phyloP scores from a whole-genome alignment of 2,113 vertebrate species.

The Hippocampus zosterae region DNA sequence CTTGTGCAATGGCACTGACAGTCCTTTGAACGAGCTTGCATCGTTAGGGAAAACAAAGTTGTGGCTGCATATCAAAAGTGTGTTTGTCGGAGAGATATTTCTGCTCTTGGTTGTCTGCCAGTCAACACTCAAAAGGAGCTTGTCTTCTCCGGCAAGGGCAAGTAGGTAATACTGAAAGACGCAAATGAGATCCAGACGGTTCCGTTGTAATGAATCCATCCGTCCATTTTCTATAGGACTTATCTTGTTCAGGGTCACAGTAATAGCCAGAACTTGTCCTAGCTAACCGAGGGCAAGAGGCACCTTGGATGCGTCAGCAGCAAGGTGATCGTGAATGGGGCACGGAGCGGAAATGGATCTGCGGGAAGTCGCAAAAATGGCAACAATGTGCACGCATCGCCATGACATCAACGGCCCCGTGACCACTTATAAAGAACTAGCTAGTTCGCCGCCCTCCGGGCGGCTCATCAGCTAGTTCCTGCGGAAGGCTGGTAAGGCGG shows the following conservation, averaged over 20 bases:
- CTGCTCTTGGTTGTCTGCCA: slow-evolving; percentile 37
- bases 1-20: slow-evolving; percentile 35
- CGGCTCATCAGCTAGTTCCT: no score
- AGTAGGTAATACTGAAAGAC: slow-evolving; percentile 28
- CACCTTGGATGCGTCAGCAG: no score
- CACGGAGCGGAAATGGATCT: not conserved
- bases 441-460: no score
- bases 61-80: slow-evolving; percentile 39
- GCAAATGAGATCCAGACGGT: slow-evolving; percentile 25
- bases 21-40: slow-evolving; percentile 25
- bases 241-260: not conserved
- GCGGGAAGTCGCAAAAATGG: not conserved
- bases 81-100: slow-evolving; percentile 65
- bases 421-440: not conserved
- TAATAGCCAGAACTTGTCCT: not conserved
- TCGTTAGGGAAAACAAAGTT: slow-evolving; percentile 48
- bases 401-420: not conserved
- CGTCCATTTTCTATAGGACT: not conserved
- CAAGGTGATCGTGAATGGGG: not conserved
- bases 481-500: no score
- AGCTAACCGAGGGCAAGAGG: not conserved
- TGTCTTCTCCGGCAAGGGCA: slow-evolving; percentile 48
- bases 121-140: slow-evolving; percentile 17
- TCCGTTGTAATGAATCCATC: slow-evolving; percentile 9
- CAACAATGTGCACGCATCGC: not conserved